Evolutionary conservation across 2,888 invertebrate species (phyloP).

Genomic region (Zootermopsis nevadensis): DNA sequence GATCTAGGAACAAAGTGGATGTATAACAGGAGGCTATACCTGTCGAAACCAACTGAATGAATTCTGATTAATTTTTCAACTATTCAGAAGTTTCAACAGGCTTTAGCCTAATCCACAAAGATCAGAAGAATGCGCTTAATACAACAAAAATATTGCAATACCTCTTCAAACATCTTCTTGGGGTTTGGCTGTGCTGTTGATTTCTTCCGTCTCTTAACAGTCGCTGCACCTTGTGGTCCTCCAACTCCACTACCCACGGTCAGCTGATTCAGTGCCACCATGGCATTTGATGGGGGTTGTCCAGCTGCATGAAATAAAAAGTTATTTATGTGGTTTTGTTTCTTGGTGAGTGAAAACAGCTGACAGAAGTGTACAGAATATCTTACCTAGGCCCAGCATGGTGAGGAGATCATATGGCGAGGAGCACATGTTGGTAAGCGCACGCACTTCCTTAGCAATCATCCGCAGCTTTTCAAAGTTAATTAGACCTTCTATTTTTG

Average conservation of each 20-base stretch:
- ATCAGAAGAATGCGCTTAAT: too few relatives aligned
- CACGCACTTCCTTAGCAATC: conserved; percentile 96
- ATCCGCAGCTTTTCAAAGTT: conserved; percentile 99
- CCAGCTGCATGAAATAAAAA: conserved; percentile 68
- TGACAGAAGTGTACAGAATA: not conserved
- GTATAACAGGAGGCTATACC: not conserved
- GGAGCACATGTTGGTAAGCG: conserved; percentile 94
- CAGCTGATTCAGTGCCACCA: conserved; percentile 88
- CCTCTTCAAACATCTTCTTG: conserved; percentile 98
- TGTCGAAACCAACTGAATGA: too few relatives aligned
- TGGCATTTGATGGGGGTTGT: conserved; percentile 87
- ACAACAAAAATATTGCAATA: conserved; percentile 54
- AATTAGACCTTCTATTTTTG: conserved; percentile 86
- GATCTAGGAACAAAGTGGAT: not conserved
- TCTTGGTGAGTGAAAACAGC: too few relatives aligned
- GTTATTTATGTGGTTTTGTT: too few relatives aligned
- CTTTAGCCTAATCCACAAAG: too few relatives aligned
- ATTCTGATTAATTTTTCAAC: too few relatives aligned
- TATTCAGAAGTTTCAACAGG: too few relatives aligned
- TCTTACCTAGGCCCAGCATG: conserved; percentile 75
- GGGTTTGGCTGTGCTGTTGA: conserved; percentile 92
- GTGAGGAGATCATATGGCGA: conserved; percentile 90
- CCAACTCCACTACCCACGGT: conserved; percentile 70
- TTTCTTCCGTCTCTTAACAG: conserved; percentile 90
- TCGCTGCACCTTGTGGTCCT: conserved; percentile 72